phyloP scores from a whole-genome alignment of 1,140 invertebrate genomes.

The Cardiocondyla obscurior region DNA sequence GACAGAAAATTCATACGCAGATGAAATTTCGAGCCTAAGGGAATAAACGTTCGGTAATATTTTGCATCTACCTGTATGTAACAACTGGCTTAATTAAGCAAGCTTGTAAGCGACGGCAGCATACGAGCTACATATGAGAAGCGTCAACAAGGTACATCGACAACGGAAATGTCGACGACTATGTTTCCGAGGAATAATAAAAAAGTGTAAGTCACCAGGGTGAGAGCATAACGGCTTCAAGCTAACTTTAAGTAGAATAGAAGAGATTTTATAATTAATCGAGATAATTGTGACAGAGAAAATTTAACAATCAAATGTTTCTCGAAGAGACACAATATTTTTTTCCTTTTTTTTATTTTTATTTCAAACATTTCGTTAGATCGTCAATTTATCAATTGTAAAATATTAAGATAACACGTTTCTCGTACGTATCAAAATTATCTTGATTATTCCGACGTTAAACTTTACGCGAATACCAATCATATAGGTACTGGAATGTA shows the following conservation, averaged over 20 bases:
- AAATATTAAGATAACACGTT: not conserved
- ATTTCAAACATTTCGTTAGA: not conserved
- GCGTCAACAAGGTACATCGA: not conserved
- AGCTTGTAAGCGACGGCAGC: constrained; percentile 37
- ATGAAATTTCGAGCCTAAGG: not conserved
- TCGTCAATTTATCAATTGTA: not conserved
- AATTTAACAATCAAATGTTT: not conserved
- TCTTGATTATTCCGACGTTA: constrained; percentile 5
- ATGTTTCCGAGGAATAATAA: constrained; percentile 1
- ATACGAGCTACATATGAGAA: constrained; percentile 12
- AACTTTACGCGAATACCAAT: not conserved
- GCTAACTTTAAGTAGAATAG: not conserved
- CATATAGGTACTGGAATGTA: constrained; percentile 18
- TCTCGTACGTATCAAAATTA: constrained; percentile 8
- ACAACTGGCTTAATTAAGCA: constrained; percentile 58
- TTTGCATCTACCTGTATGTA: constrained; percentile 3
- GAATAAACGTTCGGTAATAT: constrained; percentile 34
- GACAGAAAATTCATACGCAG: not conserved
- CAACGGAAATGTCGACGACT: not conserved
- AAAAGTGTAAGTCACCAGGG: constrained; percentile 2
- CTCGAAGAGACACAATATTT: not conserved
- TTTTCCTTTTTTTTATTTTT: too few species aligned
- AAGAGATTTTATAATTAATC: not conserved
- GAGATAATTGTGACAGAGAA: not conserved
- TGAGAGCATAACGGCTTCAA: not conserved